Evolutionary conservation across 2,888 invertebrate genomes (phyloP).

Genomic region (Troglohyphantes excavatus): DNA sequence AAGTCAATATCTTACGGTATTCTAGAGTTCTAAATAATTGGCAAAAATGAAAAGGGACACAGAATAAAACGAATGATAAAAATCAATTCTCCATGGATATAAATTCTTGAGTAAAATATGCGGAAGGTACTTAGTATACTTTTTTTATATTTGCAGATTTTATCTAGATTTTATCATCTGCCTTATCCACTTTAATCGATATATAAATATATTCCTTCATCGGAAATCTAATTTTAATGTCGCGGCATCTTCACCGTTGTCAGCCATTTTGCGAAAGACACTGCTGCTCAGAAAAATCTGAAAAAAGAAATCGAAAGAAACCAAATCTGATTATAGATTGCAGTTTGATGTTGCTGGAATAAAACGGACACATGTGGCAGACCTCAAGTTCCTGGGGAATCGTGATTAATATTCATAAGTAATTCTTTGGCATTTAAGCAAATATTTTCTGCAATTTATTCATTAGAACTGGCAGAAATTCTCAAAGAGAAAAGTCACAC

Average conservation of each 20-base stretch:
- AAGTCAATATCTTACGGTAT: too few relatives aligned
- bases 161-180: conserved; percentile 5
- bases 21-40: too few relatives aligned
- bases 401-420: conserved; percentile 63
- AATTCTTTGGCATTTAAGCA: conserved; percentile 50
- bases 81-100: too few relatives aligned
- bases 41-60: too few relatives aligned
- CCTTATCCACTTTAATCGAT: conserved; percentile 54
- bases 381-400: conserved; percentile 34
- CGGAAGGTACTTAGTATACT: neutral
- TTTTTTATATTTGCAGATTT: neutral
- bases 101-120: neutral
- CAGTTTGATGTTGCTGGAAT: conserved; percentile 45
- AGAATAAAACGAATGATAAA: too few relatives aligned
- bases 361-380: conserved; percentile 45
- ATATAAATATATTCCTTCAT: conserved; percentile 43
- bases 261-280: conserved; percentile 13
- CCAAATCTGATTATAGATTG: conserved; percentile 30
- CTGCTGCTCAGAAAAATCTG: neutral
- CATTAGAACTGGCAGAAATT: conserved; percentile 39
- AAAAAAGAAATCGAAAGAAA: conserved; percentile 6
- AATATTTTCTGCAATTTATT: conserved; percentile 64
- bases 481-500: neutral
- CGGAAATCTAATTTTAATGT: conserved; percentile 66
- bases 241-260: neutral